These are phyloP conservation scores for Callithrix jacchus DNA, from an alignment of 2,113 vertebrate genomes.

Conservation along the genomic window DNA sequence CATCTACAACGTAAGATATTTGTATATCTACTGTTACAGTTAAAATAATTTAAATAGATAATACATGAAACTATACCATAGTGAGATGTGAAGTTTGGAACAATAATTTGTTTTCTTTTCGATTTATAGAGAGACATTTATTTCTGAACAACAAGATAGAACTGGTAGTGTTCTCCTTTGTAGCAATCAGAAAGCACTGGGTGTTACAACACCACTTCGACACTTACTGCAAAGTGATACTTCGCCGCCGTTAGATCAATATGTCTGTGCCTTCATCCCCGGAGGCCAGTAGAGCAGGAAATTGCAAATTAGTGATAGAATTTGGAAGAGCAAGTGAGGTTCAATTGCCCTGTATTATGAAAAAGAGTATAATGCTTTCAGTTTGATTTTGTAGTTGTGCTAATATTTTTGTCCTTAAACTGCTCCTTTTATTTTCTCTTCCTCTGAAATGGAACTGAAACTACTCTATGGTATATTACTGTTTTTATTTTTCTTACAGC, in stretches of 20 bases:
- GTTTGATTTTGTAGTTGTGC: background rate
- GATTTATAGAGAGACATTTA: constrained; percentile 43
- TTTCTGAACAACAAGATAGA: constrained; percentile 40
- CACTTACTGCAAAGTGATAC: constrained; percentile 56
- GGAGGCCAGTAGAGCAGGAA: constrained; percentile 57
- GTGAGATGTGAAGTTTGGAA: background rate
- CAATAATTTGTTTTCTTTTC: background rate
- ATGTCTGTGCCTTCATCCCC: constrained; percentile 67
- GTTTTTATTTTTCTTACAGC: background rate
- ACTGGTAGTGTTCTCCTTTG: background rate
- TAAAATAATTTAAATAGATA: background rate
- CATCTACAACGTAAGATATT: background rate
- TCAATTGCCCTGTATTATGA: constrained; percentile 5
- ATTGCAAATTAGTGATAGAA: constrained; percentile 70
- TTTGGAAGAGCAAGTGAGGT: constrained; percentile 56
- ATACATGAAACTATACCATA: background rate
- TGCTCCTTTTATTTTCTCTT: background rate
- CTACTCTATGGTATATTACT: background rate
- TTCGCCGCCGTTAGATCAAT: constrained; percentile 77
- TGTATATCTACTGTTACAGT: background rate
- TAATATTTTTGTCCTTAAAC: constrained; percentile 25
- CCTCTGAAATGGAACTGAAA: constrained; percentile 5
- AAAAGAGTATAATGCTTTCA: constrained; percentile 33
- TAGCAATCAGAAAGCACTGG: constrained; percentile 29
- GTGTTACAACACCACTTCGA: constrained; percentile 66